Evolutionary conservation across 2,888 invertebrate genomes (phyloP).

Genomic region (Campoletis raptor): DNA sequence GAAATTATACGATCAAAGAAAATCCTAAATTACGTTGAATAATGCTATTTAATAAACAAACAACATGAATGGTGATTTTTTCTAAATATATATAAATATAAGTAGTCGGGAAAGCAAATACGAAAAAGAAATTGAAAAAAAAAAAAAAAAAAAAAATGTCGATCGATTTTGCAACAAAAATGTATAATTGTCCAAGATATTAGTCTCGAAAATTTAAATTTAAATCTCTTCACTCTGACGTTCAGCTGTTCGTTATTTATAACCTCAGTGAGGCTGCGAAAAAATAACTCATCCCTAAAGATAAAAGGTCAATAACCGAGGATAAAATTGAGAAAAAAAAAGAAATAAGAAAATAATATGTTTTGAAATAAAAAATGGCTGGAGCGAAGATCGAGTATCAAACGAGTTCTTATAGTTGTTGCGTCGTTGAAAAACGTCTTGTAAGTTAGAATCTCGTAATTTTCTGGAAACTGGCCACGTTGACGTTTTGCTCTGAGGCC

Average conservation of each 20-base stretch:
- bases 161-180: slow-evolving; percentile 4
- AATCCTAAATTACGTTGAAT: neutral
- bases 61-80: neutral
- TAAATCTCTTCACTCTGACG: neutral
- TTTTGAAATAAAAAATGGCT: slow-evolving; percentile 23
- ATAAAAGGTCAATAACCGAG: slow-evolving; percentile 36
- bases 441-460: slow-evolving; percentile 76
- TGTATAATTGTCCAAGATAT: neutral
- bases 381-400: slow-evolving; percentile 10
- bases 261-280: neutral
- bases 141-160: neutral
- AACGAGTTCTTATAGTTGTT: slow-evolving; percentile 56
- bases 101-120: neutral
- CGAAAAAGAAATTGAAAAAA: neutral
- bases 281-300: neutral
- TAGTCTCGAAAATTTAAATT: slow-evolving; percentile 7
- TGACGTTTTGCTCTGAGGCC: slow-evolving; percentile 76
- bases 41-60: neutral
- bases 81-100: neutral
- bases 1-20: neutral
- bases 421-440: slow-evolving; percentile 75
- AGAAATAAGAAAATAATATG: neutral
- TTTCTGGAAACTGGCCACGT: slow-evolving; percentile 82
- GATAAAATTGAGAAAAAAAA: neutral
- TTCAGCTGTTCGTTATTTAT: slow-evolving; percentile 30